These are phyloP conservation scores for Steatornis caripensis DNA, from an alignment of 2,113 vertebrate species.

Conservation along the genomic window DNA sequence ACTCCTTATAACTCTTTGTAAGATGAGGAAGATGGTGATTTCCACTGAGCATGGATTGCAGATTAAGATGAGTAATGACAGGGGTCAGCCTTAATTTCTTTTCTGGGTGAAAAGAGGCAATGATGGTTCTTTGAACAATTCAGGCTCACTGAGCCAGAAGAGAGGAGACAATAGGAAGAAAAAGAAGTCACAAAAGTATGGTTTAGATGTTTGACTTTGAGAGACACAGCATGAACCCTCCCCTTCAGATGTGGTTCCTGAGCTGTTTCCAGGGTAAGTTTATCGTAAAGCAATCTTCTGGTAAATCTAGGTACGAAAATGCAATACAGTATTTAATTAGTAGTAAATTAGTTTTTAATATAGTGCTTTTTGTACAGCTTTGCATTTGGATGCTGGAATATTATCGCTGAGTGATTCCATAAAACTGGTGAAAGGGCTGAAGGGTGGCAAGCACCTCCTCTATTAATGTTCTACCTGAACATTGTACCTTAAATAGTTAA, in stretches of 20 bases:
- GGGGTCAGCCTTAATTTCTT: neutral
- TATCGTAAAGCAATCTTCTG: neutral
- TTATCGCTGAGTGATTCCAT: neutral
- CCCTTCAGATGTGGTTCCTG: neutral
- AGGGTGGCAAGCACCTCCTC: neutral
- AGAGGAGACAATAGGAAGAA: neutral
- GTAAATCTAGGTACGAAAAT: neutral
- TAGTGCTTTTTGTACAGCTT: neutral
- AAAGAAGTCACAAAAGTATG: neutral
- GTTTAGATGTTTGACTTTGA: neutral
- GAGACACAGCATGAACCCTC: accelerated
- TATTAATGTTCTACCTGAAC: neutral
- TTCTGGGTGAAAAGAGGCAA: neutral
- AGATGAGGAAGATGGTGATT: neutral
- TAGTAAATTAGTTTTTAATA: neutral
- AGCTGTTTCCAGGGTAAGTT: neutral
- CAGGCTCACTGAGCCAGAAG: neutral
- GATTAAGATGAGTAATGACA: neutral
- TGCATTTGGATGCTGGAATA: neutral
- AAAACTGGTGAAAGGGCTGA: neutral
- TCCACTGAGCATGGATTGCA: neutral
- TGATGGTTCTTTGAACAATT: neutral
- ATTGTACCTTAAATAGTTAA: neutral
- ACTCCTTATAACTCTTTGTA: neutral
- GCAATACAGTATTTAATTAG: neutral